Evolutionary conservation across 2,888 invertebrate genomes (phyloP), one percentile per base, ranked within the genome.

Genomic region (Lathronympha strigana): DNA sequence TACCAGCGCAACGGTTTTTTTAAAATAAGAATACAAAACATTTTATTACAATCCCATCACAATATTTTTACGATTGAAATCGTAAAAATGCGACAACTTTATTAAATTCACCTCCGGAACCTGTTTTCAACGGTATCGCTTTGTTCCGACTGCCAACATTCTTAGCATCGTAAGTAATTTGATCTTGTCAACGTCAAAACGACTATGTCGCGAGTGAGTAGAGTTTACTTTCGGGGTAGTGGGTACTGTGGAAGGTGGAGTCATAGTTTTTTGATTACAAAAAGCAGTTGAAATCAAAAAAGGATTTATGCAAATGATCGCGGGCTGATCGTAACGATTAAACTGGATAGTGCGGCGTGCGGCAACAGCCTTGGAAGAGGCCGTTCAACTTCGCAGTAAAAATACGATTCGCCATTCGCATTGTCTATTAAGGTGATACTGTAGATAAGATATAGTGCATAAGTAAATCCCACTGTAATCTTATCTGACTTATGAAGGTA

Each of bases 31-130:
- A 71, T 67, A 67, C 64, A 69, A 71, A 73, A 76, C 73, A 77
- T 81, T 80, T 81, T 77, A 80, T 72, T 75, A 66, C 67, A 67
- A 63, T 57, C 63, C 71, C 74, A 51, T 73, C 73, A 76, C 74
- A 77, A 78, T 76, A 78, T 71, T 67, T 86, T 86, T 84, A 87
- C 80, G 83, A 82, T 77, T 75, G 69, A 69, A 72, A 78, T 77
- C 80, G 79, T 84, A 83, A 86, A 68, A 86, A 75, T 68, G 66
- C 67, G 73, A 79, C 69, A 80, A 75, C 84, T 86, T 85, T 85
- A 87, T 87, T 83, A 82, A 85, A 83, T 79, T 81, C 77, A 73
- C 75, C 73, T 73, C 63, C 66, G 67, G 72, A 75, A 79, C 79
- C 74, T 71, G 80, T 79, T 66, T 53, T n/a, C 40, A 47, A 61